Conservation (phyloP, 2,113 vertebrate genomes). For the Ceyx melanurus region DNA sequence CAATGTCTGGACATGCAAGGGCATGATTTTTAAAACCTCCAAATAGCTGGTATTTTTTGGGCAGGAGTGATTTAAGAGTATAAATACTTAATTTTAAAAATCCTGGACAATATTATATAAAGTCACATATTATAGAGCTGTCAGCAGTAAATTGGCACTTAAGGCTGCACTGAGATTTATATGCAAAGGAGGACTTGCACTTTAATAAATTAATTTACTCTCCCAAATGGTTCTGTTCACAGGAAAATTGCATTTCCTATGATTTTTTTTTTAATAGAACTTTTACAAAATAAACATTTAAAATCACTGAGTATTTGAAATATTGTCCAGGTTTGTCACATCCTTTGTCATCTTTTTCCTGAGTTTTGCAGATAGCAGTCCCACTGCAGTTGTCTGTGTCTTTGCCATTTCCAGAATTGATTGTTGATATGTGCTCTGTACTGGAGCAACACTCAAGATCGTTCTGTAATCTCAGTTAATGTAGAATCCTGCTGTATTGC, state of each 20-base stretch:
- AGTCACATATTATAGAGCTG: not conserved
- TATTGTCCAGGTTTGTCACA: not conserved
- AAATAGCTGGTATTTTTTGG: not conserved
- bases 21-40: not conserved
- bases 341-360: not conserved
- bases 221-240: not conserved
- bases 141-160: not conserved
- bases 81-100: not conserved
- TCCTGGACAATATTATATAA: not conserved
- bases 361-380: not conserved
- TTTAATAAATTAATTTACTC: not conserved
- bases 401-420: not conserved
- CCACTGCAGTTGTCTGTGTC: not conserved
- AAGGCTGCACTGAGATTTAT: not conserved
- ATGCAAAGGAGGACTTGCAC: not conserved
- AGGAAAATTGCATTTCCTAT: not conserved
- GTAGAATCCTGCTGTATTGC: not conserved
- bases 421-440: not conserved
- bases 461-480: not conserved
- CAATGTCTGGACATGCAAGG: slow-evolving; percentile 21
- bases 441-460: not conserved
- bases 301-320: not conserved
- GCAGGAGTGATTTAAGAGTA: slow-evolving; percentile 5
- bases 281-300: not conserved
- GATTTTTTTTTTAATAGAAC: not conserved